Percentiles rank a stretch among this genome's conserved stretches.
Conservation (phyloP, 2,113 vertebrate genomes). For the Dipodomys merriami region DNA sequence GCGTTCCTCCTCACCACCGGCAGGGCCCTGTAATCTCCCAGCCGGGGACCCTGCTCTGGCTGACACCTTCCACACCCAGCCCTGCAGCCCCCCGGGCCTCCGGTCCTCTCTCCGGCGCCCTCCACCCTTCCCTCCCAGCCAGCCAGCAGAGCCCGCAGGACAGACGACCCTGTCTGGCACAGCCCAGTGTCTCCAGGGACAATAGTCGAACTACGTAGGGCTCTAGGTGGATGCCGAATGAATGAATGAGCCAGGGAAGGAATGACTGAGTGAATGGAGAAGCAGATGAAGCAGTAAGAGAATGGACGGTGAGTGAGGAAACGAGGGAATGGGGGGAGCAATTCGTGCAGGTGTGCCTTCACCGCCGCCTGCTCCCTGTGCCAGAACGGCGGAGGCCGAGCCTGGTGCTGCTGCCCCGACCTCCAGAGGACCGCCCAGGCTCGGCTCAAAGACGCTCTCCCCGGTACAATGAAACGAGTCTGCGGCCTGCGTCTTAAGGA, state of each 20-base stretch:
- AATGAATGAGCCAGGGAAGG: background rate
- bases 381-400: too few relatives aligned
- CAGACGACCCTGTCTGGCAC: background rate
- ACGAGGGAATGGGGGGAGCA: too few relatives aligned
- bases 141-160: background rate
- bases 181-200: background rate
- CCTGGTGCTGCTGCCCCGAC: too few relatives aligned
- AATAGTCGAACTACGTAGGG: fast-evolving
- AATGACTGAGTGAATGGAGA: too few relatives aligned
- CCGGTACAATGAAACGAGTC: background rate
- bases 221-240: background rate
- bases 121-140: too few relatives aligned
- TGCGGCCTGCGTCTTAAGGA: background rate
- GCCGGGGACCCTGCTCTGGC: background rate
- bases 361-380: too few relatives aligned
- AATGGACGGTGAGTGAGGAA: too few relatives aligned
- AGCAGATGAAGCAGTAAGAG: too few relatives aligned
- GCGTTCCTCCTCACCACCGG: background rate
- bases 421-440: background rate
- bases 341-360: too few relatives aligned
- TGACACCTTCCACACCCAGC: background rate
- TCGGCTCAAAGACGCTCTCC: background rate
- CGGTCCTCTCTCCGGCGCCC: too few relatives aligned
- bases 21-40: too few relatives aligned
- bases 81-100: too few relatives aligned